Percentiles rank a stretch among this genome's conserved stretches.
phyloP scores from a whole-genome alignment of 2,113 vertebrate species.

The Aleadryas rufinucha region DNA sequence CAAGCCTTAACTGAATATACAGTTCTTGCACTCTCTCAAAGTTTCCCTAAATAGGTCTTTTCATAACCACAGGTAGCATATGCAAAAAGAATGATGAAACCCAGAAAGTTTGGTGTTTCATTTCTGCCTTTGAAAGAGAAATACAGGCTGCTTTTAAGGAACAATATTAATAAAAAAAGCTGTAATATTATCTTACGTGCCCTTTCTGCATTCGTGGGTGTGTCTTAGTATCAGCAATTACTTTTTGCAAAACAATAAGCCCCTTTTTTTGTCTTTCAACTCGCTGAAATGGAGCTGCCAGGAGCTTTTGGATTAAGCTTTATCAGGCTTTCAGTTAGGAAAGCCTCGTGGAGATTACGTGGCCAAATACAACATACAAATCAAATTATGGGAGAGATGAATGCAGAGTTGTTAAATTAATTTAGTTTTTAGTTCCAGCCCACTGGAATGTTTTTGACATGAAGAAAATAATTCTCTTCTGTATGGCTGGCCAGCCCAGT shows the following conservation, averaged over 20 bases:
- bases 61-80: neutral
- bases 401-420: conserved; percentile 59
- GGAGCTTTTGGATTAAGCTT: conserved; percentile 45
- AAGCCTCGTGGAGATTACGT: conserved; percentile 29
- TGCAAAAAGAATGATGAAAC: neutral
- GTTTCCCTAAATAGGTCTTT: conserved; percentile 11
- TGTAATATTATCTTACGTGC: neutral
- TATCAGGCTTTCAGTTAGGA: conserved; percentile 40
- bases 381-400: conserved; percentile 59
- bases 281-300: conserved; percentile 6
- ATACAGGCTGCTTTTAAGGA: neutral
- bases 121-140: neutral
- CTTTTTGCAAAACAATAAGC: neutral
- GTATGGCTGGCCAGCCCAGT: neutral
- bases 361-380: conserved; percentile 60
- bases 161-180: neutral
- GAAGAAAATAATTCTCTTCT: conserved; percentile 47
- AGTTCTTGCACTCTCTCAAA: neutral
- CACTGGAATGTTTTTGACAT: conserved; percentile 59
- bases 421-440: conserved; percentile 61
- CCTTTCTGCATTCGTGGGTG: neutral
- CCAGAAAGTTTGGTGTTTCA: neutral
- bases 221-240: neutral
- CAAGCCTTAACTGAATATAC: neutral
- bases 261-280: neutral